phyloP scores from a whole-genome alignment of 1,140 invertebrate genomes.

The Hylaeus anthracinus region DNA sequence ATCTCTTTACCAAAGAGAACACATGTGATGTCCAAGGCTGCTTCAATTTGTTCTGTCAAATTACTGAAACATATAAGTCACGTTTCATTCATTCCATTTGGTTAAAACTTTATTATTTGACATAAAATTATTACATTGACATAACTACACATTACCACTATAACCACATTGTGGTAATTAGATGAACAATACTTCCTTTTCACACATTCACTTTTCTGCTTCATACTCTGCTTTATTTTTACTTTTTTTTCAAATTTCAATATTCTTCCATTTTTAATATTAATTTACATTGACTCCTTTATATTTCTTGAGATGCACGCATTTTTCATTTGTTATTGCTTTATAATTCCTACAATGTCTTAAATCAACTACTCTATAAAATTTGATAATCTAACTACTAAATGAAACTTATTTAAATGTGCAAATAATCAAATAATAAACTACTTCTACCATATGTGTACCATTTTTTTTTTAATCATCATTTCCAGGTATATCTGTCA shows the following conservation, averaged over 20 bases:
- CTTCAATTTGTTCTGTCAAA: slow-evolving; percentile 86
- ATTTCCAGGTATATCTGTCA: not conserved
- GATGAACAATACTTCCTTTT: slow-evolving; percentile 3
- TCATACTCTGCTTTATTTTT: slow-evolving; percentile 8
- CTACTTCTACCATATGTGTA: not conserved
- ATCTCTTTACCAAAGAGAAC: slow-evolving; percentile 98
- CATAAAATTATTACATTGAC: not conserved
- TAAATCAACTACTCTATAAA: slow-evolving; percentile 13
- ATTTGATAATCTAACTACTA: slow-evolving; percentile 18
- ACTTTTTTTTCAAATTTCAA: slow-evolving; percentile 23
- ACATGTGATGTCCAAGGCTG: slow-evolving; percentile 95
- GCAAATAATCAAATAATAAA: not conserved
- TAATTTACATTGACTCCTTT: slow-evolving; percentile 16
- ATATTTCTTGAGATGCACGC: slow-evolving; percentile 7
- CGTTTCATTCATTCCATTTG: slow-evolving; percentile 35
- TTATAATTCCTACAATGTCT: slow-evolving; percentile 34
- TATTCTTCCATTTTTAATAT: slow-evolving; percentile 6
- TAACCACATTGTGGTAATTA: not conserved
- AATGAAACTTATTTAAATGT: not conserved
- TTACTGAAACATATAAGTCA: slow-evolving; percentile 80
- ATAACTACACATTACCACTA: slow-evolving; percentile 17
- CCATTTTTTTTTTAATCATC: not conserved
- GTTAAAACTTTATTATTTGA: not conserved
- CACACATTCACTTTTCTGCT: not conserved
- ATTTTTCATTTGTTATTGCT: slow-evolving; percentile 17